Conservation (phyloP, 2,888 invertebrate genomes). For the Tanytarsus gracilentus region DNA sequence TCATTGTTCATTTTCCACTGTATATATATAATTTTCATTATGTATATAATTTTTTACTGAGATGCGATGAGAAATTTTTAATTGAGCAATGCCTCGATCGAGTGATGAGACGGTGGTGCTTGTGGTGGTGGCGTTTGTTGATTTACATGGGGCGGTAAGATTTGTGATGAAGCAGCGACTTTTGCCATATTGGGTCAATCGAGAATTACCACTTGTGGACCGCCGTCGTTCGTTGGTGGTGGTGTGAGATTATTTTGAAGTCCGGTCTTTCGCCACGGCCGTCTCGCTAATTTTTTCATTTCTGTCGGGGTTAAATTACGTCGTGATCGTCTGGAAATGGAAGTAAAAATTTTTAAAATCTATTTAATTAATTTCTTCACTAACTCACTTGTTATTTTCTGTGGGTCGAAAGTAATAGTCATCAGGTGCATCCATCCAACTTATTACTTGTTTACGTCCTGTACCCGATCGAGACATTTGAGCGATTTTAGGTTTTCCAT, state of each 20-base stretch:
- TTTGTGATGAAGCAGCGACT: conserved; percentile 37
- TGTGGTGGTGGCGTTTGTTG: conserved; percentile 36
- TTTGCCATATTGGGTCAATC: conserved; percentile 53
- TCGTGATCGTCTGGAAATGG: conserved; percentile 60
- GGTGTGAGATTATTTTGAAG: conserved; percentile 33
- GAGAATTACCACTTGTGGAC: conserved; percentile 62
- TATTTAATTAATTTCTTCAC: background rate
- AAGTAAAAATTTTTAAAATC: background rate
- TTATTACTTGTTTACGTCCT: conserved; percentile 82
- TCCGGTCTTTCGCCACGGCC: conserved; percentile 60
- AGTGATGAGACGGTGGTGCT: conserved; percentile 56
- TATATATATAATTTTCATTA: too few relatives aligned
- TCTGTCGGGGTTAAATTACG: conserved; percentile 70
- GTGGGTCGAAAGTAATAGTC: conserved; percentile 93
- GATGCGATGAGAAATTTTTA: conserved; percentile 33
- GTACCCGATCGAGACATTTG: conserved; percentile 67
- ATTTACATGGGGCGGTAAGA: conserved; percentile 31
- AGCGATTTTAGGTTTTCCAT: conserved; percentile 74
- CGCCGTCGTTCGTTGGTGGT: conserved; percentile 40
- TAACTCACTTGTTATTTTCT: conserved; percentile 75
- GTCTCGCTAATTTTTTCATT: conserved; percentile 72
- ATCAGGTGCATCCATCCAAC: conserved; percentile 97
- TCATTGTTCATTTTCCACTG: too few relatives aligned
- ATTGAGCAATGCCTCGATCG: conserved; percentile 59
- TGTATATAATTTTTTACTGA: too few relatives aligned